A percentile compares a stretch with the other conserved stretches of the same genome.
These are phyloP conservation scores for Coenonympha glycerion DNA, from an alignment of 2,888 invertebrate species.

Conservation along the genomic window DNA sequence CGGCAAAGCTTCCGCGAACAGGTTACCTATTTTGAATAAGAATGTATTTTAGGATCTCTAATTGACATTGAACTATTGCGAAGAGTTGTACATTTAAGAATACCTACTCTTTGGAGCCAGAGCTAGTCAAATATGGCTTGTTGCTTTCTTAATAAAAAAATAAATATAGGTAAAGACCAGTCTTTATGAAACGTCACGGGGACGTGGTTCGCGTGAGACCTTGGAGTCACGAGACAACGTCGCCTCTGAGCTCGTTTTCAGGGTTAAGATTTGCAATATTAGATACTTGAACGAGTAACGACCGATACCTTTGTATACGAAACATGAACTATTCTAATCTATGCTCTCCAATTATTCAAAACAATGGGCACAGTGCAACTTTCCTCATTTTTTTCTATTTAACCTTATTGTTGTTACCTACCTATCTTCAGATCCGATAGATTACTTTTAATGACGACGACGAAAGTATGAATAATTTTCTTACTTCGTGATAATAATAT, in stretches of 20 bases:
- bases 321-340: not conserved
- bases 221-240: constrained; percentile 15
- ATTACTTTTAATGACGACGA: too few species aligned
- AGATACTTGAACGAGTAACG: not conserved
- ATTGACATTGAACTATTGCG: too few species aligned
- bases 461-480: too few species aligned
- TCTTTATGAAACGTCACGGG: constrained; percentile 9
- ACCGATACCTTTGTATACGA: not conserved
- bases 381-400: not conserved
- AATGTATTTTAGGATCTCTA: too few species aligned
- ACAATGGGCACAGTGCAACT: not conserved
- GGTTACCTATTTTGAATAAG: too few species aligned
- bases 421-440: too few species aligned
- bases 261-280: constrained; percentile 9
- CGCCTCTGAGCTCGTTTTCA: constrained; percentile 15
- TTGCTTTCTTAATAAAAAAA: too few species aligned
- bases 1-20: too few species aligned
- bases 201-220: constrained; percentile 14
- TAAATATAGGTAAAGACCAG: not conserved
- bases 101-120: too few species aligned
- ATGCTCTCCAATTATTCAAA: not conserved
- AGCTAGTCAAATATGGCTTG: too few species aligned
- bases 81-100: too few species aligned
- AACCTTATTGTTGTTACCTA: not conserved
- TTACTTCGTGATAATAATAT: too few species aligned